phyloP scores from a whole-genome alignment of 1,140 invertebrate genomes.

The Sminthurides bifidus region DNA sequence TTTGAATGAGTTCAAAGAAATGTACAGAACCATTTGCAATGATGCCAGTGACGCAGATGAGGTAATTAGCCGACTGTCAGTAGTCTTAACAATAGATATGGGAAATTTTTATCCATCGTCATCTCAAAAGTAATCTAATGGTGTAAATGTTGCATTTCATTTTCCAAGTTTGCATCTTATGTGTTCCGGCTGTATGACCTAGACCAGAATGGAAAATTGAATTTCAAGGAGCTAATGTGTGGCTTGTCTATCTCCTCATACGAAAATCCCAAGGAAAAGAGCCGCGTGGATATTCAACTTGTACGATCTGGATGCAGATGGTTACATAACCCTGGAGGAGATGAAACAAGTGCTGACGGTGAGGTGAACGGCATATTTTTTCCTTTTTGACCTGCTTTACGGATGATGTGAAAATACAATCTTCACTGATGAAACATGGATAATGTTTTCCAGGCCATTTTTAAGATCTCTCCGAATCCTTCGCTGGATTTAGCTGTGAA shows the following conservation, averaged over 20 bases:
- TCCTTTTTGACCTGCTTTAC: background rate
- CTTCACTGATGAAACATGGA: background rate
- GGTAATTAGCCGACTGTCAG: background rate
- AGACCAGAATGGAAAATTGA: background rate
- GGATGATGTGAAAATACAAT: background rate
- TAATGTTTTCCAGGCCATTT: background rate
- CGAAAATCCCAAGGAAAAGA: background rate
- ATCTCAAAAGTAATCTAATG: background rate
- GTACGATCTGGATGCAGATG: conserved; percentile 1
- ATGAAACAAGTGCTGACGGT: background rate
- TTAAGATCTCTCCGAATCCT: background rate
- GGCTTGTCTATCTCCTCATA: background rate
- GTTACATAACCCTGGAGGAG: background rate
- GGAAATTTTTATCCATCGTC: background rate
- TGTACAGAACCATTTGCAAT: background rate
- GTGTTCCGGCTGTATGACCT: background rate
- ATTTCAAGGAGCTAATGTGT: background rate
- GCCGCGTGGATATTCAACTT: conserved; percentile 1
- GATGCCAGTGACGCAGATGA: background rate
- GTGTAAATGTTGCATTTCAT: background rate
- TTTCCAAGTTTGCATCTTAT: background rate
- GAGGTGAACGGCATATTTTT: too few species aligned
- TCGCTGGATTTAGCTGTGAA: background rate
- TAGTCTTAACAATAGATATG: background rate
- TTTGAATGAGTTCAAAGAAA: conserved; percentile 2